Evolutionary conservation across 2,888 invertebrate genomes (phyloP), one percentile per base, ranked within the genome.

Genomic region (Stratiomys singularior): DNA sequence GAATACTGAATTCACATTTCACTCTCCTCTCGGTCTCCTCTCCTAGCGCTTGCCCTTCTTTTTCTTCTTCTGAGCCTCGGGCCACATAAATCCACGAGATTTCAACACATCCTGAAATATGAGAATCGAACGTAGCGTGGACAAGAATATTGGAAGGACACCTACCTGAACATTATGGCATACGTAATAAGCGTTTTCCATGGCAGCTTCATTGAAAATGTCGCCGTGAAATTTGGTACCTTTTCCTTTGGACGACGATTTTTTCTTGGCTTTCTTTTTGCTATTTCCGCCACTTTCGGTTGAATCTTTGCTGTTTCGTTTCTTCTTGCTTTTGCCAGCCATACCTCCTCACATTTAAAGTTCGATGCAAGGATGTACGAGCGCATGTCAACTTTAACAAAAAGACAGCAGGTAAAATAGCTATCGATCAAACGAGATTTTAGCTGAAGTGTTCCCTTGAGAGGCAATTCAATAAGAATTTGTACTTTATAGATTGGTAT

Each of bases 141-240:
- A 21, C 3, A 60, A 60, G 18, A 60, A 21, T 23, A 21, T 72
- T 27, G 7, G 3, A 72, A 52, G 5, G 9, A 72, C 72, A 64
- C 30, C 89, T 83, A 94, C 94, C 86, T 96, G 96, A 0, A 96
- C 93, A 85, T 96, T 96, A 84, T 97, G 97, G 82, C 97, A 97
- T 0, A 94, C 95, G 84, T 95, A 95, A 85, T 97, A 97, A 0
- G 97, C 96, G 84, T 97, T 97, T 81, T 96, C 94, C 95, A 97
- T 96, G 0, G 96, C 96, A 1, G 94, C 93, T 82, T 95, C 95
- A 81, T 94, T 95, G 83, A 96, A 92, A 83, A 96, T 94, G 83
- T 96, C 96, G 76, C 94, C 93, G 46, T 93, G 92, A 82, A 93
- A 93, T 82, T 92, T 90, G 2, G 92, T 90, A 80, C 85, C 84